phyloP scores from a whole-genome alignment of 2,113 vertebrate species.

The Prietella phreatophila region DNA sequence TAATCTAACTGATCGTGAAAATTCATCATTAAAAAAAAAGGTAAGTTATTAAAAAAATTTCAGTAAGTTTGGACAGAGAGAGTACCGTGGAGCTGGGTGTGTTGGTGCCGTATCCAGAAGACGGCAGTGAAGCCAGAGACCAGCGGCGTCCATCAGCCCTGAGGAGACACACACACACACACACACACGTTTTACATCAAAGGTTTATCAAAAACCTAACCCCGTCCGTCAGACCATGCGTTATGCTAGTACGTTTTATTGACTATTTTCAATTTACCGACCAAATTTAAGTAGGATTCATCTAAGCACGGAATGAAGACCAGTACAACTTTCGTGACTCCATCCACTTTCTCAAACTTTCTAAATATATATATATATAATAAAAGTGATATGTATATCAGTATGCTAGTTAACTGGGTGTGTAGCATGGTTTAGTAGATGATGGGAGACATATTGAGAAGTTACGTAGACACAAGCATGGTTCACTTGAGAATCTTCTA shows the following conservation, averaged over 20 bases:
- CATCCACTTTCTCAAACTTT: too few species aligned
- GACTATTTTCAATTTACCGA: not conserved
- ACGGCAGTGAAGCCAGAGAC: constrained; percentile 90
- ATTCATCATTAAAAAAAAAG: not conserved
- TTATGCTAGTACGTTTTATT: not conserved
- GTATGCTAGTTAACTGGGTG: too few species aligned
- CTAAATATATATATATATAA: not conserved
- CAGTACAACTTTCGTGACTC: not conserved
- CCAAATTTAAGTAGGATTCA: not conserved
- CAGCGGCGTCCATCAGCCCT: constrained; percentile 91
- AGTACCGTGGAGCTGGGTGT: constrained; percentile 89
- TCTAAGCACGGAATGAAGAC: not conserved
- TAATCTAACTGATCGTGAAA: not conserved
- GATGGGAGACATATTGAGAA: too few species aligned
- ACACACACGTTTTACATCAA: not conserved
- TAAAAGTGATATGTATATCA: too few species aligned
- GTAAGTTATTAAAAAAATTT: not conserved
- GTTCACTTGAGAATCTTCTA: not conserved
- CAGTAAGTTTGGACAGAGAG: not conserved
- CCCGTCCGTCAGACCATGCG: not conserved
- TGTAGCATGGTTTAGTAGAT: too few species aligned
- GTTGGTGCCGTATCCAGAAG: constrained; percentile 94
- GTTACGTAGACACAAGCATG: too few species aligned
- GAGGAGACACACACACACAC: not conserved
- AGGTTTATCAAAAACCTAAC: not conserved